Conservation (phyloP, 2,797 vertebrate genomes). For the Falco berigora region DNA sequence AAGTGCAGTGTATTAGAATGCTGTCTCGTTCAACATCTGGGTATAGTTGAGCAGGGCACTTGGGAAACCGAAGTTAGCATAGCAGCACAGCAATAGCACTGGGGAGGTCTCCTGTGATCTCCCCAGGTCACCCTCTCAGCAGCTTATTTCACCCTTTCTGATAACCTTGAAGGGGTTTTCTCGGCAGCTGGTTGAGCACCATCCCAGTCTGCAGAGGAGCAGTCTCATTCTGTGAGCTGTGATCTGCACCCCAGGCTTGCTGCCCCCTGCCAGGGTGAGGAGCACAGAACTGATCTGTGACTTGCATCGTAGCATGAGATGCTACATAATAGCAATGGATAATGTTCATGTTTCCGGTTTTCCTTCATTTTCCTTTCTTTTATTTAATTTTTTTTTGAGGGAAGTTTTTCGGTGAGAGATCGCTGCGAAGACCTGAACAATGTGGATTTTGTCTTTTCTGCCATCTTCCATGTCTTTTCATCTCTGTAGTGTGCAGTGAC, state of each 20-base stretch:
- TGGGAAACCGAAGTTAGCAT: background rate
- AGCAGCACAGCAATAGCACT: background rate
- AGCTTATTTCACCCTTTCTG: background rate
- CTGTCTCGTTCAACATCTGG: background rate
- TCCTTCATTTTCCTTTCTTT: background rate
- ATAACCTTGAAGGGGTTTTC: background rate
- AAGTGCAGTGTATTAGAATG: too few relatives aligned
- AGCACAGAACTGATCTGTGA: background rate
- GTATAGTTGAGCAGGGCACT: background rate
- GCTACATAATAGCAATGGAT: background rate
- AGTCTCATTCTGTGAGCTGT: background rate
- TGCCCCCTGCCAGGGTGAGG: background rate
- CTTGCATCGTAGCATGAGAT: accelerated
- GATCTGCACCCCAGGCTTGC: background rate
- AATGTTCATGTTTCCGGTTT: background rate
- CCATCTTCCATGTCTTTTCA: background rate
- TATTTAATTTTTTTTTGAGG: background rate
- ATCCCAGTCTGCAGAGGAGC: background rate
- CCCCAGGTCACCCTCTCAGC: background rate
- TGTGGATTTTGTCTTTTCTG: background rate
- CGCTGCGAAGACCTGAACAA: background rate
- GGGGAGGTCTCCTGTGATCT: background rate
- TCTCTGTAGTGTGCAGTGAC: background rate
- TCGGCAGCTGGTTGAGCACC: background rate
- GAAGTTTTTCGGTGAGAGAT: background rate